Evolutionary conservation across 1,140 invertebrate species (phyloP).

Genomic region (Drosophila ananassae): DNA sequence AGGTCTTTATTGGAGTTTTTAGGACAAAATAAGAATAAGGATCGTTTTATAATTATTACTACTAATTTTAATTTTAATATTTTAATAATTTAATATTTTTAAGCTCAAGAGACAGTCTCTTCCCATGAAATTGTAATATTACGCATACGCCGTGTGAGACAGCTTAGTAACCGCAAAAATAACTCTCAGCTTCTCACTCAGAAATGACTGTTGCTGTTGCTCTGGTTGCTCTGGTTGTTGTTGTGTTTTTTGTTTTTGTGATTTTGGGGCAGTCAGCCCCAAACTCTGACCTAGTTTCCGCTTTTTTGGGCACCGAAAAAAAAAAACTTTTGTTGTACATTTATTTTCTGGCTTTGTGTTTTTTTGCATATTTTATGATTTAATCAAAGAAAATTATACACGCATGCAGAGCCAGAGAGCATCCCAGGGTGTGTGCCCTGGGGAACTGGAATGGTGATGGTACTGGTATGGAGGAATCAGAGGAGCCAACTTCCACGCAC

Average conservation of each 20-base stretch:
- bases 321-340: constrained; percentile 52
- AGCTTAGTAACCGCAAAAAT: constrained; percentile 26
- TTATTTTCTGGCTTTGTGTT: constrained; percentile 44
- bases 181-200: constrained; percentile 18
- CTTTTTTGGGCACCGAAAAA: constrained; percentile 69
- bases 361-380: constrained; percentile 79
- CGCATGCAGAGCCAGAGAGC: constrained; percentile 43
- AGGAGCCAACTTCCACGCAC: constrained; percentile 28
- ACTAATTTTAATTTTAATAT: too few species aligned
- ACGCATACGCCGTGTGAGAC: constrained; percentile 62
- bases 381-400: constrained; percentile 80
- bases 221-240: constrained; percentile 4
- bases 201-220: constrained; percentile 9
- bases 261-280: constrained; percentile 39
- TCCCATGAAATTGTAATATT: constrained; percentile 25
- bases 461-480: not conserved
- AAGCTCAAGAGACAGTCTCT: too few species aligned
- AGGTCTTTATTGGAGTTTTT: too few species aligned
- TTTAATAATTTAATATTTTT: too few species aligned
- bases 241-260: constrained; percentile 5
- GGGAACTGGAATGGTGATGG: constrained; percentile 14
- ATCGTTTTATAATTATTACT: too few species aligned
- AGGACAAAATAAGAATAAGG: too few species aligned
- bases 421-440: constrained; percentile 57
- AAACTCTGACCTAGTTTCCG: constrained; percentile 79